Percentiles rank a stretch among this genome's conserved stretches.
phyloP scores from a whole-genome alignment of 2,888 invertebrate genomes.

The Tetropium fuscum region DNA sequence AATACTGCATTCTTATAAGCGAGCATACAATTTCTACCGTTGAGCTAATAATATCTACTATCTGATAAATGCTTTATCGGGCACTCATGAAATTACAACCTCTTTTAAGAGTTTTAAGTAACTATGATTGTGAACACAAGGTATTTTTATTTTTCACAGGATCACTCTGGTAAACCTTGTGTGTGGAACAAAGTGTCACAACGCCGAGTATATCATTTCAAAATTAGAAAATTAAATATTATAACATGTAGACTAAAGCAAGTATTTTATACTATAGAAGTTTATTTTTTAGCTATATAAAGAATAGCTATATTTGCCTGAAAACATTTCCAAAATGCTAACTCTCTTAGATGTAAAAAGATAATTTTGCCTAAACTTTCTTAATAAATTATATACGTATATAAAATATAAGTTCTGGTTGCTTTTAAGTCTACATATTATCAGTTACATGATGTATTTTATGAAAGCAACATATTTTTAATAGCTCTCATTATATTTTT shows the following conservation, averaged over 20 bases:
- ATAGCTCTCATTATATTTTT: neutral
- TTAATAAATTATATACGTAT: too few relatives aligned
- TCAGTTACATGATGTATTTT: neutral
- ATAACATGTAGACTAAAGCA: slow-evolving; percentile 7
- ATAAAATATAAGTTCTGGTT: too few relatives aligned
- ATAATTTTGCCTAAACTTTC: too few relatives aligned
- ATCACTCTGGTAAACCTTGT: slow-evolving; percentile 38
- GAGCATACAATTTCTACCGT: slow-evolving; percentile 43
- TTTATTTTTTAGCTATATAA: too few relatives aligned
- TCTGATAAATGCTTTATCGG: slow-evolving; percentile 41
- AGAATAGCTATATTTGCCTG: too few relatives aligned
- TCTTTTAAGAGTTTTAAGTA: slow-evolving; percentile 42
- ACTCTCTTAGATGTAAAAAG: too few relatives aligned
- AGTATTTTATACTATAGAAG: too few relatives aligned
- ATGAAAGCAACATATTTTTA: slow-evolving; percentile 14
- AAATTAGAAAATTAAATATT: slow-evolving; percentile 3
- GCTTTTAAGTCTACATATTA: neutral
- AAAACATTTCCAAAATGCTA: too few relatives aligned
- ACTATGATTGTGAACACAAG: slow-evolving; percentile 39
- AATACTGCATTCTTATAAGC: slow-evolving; percentile 37
- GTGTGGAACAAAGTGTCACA: slow-evolving; percentile 46
- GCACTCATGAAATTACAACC: slow-evolving; percentile 52
- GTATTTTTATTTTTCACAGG: slow-evolving; percentile 32
- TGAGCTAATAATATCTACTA: slow-evolving; percentile 42
- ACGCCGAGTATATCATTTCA: slow-evolving; percentile 41